These are phyloP conservation scores for Thymallus thymallus DNA, from an alignment of 2,113 vertebrate species.

Conservation along the genomic window DNA sequence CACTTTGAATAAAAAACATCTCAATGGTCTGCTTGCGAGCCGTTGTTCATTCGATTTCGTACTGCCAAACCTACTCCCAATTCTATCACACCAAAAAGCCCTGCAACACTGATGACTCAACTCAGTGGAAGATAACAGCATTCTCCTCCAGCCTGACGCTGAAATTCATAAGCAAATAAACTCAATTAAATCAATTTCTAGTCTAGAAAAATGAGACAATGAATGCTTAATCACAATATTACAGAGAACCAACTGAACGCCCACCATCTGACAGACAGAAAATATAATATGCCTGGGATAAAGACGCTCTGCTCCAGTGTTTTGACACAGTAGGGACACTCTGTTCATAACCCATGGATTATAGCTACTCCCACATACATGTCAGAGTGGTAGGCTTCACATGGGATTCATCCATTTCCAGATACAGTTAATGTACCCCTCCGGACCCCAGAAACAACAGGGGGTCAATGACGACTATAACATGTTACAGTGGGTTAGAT, in stretches of 20 bases:
- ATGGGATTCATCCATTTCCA: slow-evolving; percentile 35
- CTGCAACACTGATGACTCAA: slow-evolving; percentile 38
- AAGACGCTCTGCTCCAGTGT: slow-evolving; percentile 11
- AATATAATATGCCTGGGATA: slow-evolving; percentile 16
- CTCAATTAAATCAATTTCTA: slow-evolving; percentile 36
- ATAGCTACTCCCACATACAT: slow-evolving; percentile 36
- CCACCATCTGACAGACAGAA: slow-evolving; percentile 21
- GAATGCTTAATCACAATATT: slow-evolving; percentile 39
- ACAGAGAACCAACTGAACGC: slow-evolving; percentile 44
- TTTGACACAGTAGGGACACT: slow-evolving; percentile 35
- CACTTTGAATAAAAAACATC: not conserved
- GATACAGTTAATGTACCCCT: slow-evolving; percentile 29
- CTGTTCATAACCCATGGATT: slow-evolving; percentile 35
- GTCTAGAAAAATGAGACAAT: slow-evolving; percentile 45
- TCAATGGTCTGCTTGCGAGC: slow-evolving; percentile 20
- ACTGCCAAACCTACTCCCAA: not conserved
- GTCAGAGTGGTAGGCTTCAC: slow-evolving; percentile 44
- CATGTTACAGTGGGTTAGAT: not conserved
- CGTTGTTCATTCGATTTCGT: no score
- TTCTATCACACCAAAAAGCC: slow-evolving; percentile 8
- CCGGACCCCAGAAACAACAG: slow-evolving; percentile 26
- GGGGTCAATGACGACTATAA: slow-evolving; percentile 20
- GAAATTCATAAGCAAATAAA: slow-evolving; percentile 44
- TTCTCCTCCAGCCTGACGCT: slow-evolving; percentile 43
- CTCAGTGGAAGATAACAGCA: slow-evolving; percentile 32